Conservation (phyloP, 2,797 vertebrate species). For the Sebastes alutus region DNA sequence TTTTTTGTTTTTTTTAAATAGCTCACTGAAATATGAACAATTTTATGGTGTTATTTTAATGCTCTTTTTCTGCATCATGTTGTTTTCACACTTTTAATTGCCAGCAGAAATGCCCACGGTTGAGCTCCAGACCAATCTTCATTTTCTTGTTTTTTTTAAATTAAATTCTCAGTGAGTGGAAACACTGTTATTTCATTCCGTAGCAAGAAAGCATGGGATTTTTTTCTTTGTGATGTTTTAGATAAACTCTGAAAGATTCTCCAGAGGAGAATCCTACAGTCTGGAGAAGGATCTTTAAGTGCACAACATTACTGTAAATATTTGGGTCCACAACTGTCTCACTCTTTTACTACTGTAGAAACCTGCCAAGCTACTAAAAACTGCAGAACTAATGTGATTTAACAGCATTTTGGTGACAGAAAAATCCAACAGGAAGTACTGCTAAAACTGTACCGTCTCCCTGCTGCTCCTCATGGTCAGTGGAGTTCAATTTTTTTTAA, state of each 20-base stretch:
- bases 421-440: constrained; percentile 16
- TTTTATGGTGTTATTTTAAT: constrained; percentile 80
- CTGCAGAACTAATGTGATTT: constrained; percentile 55
- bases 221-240: constrained; percentile 44
- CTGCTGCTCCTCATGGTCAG: constrained; percentile 23
- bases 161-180: constrained; percentile 67
- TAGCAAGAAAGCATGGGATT: constrained; percentile 61
- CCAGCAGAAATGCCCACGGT: constrained; percentile 60
- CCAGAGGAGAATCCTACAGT: constrained; percentile 42
- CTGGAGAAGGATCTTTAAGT: constrained; percentile 58
- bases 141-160: constrained; percentile 30
- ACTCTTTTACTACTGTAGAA: constrained; percentile 76
- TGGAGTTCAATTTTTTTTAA: constrained; percentile 67
- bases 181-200: constrained; percentile 76
- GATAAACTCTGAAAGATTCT: constrained; percentile 47
- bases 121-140: constrained; percentile 62
- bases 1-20: constrained; percentile 64
- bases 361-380: constrained; percentile 60
- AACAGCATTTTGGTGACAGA: constrained; percentile 35
- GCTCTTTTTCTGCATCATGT: constrained; percentile 61
- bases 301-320: constrained; percentile 81
- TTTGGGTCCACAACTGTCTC: constrained; percentile 68
- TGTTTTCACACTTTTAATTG: constrained; percentile 68
- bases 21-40: constrained; percentile 74
- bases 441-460: constrained; percentile 39